Evolutionary conservation across 2,797 vertebrate species (phyloP), one percentile per base, ranked within the genome.

Genomic region (Coccyzus lansbergi): DNA sequence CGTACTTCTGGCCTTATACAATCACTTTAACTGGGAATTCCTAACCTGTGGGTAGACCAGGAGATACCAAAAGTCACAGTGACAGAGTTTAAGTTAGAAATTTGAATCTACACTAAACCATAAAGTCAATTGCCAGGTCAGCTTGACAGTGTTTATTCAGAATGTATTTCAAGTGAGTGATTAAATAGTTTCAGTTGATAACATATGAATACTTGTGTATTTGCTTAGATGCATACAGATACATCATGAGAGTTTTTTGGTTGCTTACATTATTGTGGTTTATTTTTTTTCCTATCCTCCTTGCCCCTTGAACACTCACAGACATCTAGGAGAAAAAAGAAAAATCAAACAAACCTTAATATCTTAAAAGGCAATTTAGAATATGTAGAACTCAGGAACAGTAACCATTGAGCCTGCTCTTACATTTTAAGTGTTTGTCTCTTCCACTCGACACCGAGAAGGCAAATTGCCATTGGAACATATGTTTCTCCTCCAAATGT

Each of bases 381-480:
- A 49, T 62, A 83, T 38, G 29, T 25, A 74, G 20, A 63, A 78
- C 18, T 71, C 69, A 86, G 52, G 68, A 74, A 56, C 21, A 38
- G 26, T 24, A 67, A 60, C 24, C 33, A 4, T 18, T 33, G 53
- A 81, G n/a, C n/a, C 65, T 67, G 26, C 36, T 71, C n/a, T 83
- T 77, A 22, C 10, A 42, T 64, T 69, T 77, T 36, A 70, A 60
- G 21, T 38, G 13, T 71, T 90, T 86, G 5, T 33, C 12, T 49
- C 31, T 86, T 90, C 70, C 25, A 19, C 11, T 90, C 48, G 70
- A 25, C 19, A 44, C 42, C 85, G 11, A 25, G 34, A 18, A 78
- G 68, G 33, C 24, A 88, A 67, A 85, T 62, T 96, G 33, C 26
- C 44, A 18, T 77, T 77, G 72, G 28, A 95, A 87, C 83, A 83